Evolutionary conservation across 2,888 invertebrate species (phyloP), one percentile per base, ranked within the genome.

Genomic region (Machimus rusticus): DNA sequence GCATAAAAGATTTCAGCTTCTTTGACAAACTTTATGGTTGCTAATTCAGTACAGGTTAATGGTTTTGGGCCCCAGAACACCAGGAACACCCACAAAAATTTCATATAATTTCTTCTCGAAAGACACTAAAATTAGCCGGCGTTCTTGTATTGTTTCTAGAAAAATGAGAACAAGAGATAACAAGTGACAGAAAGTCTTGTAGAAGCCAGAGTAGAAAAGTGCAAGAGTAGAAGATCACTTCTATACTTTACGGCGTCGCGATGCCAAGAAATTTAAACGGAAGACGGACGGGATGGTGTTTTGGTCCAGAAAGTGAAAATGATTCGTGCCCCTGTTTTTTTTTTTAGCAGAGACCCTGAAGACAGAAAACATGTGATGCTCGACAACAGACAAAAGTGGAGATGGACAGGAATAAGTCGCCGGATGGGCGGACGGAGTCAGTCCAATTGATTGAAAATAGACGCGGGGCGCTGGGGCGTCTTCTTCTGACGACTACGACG

Each of bases 251-350:
- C 23, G 78, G 46, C 78, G 51, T n/a, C 51, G 46, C 14, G 16
- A 23, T 34, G 78, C 78, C 78, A 78, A 78, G 78, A 78, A 78
- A 78, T 46, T 46, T 43, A 16, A 78, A 43, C 46, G 1, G 28
- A 46, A 43, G 43, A 23, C 9, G 43, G 5, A 51, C 51, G 51
- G 39, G 28, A 78, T 43, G 46, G 12, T 78, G 43, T 78, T 78
- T 78, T 78, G 43, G 28, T 43, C 78, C 78, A 43, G 78, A 78
- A 78, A 78, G 78, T 78, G 78, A 78, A 78, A 78, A 78, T 19
- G 19, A 43, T 78, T 78, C 46, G 39, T 23, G 39, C 1, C 16
- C 3, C 34, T 46, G 39, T 78, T 78, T 78, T 78, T 39, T 78
- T 39, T 28, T 1, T 66, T 66, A 23, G 8, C 43, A n/a, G 46